These are phyloP conservation scores for Acipenser transmontanus DNA, from an alignment of 2,797 vertebrate species.

Conservation along the genomic window DNA sequence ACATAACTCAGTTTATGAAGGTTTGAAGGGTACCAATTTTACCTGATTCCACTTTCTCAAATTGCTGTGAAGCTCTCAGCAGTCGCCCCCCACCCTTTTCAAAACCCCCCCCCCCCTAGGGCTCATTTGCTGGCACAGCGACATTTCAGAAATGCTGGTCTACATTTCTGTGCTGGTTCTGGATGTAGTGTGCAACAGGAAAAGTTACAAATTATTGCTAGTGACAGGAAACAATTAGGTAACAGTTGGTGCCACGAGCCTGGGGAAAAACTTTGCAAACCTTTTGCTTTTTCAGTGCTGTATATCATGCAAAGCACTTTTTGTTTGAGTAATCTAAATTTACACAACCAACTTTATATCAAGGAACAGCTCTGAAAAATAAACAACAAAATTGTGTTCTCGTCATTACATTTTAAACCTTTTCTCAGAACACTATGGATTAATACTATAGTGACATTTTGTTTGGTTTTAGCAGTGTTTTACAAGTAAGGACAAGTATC, in stretches of 20 bases:
- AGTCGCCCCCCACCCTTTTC: background rate
- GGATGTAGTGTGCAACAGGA: background rate
- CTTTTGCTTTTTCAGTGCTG: constrained; percentile 21
- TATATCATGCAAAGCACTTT: constrained; percentile 18
- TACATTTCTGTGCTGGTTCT: too few species aligned
- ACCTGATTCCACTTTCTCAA: constrained; percentile 59
- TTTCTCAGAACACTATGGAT: too few species aligned
- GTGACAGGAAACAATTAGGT: constrained; percentile 34
- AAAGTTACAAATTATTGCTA: constrained; percentile 28
- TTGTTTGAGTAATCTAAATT: too few species aligned
- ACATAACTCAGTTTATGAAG: constrained; percentile 3
- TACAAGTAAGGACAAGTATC: too few species aligned
- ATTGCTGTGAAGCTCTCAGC: constrained; percentile 56
- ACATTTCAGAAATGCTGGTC: background rate
- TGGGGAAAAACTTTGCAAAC: constrained; percentile 26
- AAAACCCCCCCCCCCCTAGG: background rate
- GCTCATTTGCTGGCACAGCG: background rate
- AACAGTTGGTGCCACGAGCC: constrained; percentile 35
- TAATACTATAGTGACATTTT: too few species aligned
- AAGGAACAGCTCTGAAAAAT: too few species aligned
- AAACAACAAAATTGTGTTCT: too few species aligned
- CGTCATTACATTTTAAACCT: too few species aligned
- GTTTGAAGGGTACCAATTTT: constrained; percentile 50
- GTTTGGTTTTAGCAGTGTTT: too few species aligned
- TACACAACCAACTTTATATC: too few species aligned